phyloP scores from a whole-genome alignment of 2,113 vertebrate species.

The Heterochromis multidens region DNA sequence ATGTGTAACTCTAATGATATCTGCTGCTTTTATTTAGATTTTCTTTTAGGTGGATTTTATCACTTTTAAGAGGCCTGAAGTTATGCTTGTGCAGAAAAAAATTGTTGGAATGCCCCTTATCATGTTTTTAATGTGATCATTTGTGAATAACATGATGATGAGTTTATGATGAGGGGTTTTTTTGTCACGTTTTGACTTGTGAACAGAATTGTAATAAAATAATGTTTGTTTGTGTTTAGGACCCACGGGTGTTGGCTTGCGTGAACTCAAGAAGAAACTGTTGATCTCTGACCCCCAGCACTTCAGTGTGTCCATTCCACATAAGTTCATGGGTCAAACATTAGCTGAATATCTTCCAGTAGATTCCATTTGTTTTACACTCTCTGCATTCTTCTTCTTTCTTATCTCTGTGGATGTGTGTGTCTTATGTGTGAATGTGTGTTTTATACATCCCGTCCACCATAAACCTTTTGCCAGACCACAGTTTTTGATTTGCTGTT shows the following conservation, averaged over 20 bases:
- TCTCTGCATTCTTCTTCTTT: neutral
- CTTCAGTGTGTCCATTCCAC: constrained; percentile 89
- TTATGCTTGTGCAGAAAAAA: too few relatives aligned
- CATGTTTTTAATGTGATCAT: too few relatives aligned
- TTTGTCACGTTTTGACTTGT: neutral
- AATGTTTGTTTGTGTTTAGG: constrained; percentile 73
- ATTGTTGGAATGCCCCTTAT: too few relatives aligned
- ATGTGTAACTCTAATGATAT: neutral
- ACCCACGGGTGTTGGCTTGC: constrained; percentile 88
- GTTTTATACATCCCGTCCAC: neutral
- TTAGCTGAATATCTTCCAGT: neutral
- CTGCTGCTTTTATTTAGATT: neutral
- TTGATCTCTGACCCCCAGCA: constrained; percentile 90
- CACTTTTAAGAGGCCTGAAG: neutral
- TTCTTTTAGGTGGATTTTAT: neutral
- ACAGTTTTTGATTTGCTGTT: neutral
- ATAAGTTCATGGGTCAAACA: constrained; percentile 79
- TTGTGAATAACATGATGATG: too few relatives aligned
- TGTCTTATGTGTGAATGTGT: neutral
- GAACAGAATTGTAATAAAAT: neutral
- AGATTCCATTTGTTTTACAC: neutral
- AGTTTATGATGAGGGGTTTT: neutral
- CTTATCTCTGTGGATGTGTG: neutral
- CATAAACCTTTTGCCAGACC: constrained; percentile 4
- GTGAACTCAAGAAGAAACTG: constrained; percentile 91